These are phyloP conservation scores for Temnothorax rugatulus DNA, from an alignment of 2,888 invertebrate genomes.

Conservation along the genomic window DNA sequence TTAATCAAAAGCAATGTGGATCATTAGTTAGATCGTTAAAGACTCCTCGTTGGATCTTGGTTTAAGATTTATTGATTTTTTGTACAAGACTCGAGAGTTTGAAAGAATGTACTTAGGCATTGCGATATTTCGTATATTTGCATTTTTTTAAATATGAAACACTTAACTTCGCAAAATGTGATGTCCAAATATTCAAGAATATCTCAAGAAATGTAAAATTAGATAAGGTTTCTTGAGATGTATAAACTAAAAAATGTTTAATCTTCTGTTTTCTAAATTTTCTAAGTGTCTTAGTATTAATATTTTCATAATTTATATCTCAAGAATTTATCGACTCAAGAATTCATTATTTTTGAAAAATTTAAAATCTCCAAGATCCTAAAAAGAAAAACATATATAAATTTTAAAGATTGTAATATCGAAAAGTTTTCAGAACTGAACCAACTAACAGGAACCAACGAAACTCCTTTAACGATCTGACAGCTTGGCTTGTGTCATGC, in stretches of 20 bases:
- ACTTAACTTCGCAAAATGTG: background rate
- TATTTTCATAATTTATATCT: background rate
- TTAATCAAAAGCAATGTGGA: slow-evolving; percentile 30
- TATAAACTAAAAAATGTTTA: background rate
- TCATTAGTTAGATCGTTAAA: slow-evolving; percentile 25
- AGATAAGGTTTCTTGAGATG: background rate
- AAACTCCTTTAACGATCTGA: slow-evolving; percentile 36
- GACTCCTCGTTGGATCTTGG: slow-evolving; percentile 1
- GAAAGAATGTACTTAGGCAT: background rate
- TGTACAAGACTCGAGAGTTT: background rate
- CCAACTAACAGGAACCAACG: background rate
- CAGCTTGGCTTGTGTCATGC: slow-evolving; percentile 42
- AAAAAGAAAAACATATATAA: background rate
- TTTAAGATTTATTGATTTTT: background rate
- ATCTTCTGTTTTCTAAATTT: background rate
- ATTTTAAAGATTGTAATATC: background rate
- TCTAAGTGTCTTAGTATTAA: background rate
- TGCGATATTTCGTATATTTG: background rate
- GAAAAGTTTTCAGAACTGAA: background rate
- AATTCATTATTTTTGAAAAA: slow-evolving; percentile 3
- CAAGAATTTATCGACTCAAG: background rate
- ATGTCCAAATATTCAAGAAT: background rate
- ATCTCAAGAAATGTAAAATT: background rate
- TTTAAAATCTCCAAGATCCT: background rate
- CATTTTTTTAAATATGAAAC: background rate